Evolutionary conservation across 2,888 invertebrate genomes (phyloP).

Genomic region (Drosophila affinis): DNA sequence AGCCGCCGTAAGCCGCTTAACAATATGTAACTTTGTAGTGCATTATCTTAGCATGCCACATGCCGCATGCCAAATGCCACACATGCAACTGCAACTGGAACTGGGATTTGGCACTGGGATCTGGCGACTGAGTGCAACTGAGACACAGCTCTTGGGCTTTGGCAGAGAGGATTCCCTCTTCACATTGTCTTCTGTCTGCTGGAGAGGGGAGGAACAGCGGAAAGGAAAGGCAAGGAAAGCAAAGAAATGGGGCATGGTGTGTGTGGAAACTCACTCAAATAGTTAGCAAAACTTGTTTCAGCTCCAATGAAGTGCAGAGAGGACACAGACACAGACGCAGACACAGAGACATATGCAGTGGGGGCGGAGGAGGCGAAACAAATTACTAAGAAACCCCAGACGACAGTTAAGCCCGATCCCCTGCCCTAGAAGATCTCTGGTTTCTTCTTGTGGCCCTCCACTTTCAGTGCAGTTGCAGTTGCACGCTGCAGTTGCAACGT

Average conservation of each 20-base stretch:
- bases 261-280: conserved; percentile 67
- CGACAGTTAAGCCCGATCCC: conserved; percentile 60
- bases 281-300: conserved; percentile 70
- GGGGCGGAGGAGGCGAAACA: conserved; percentile 37
- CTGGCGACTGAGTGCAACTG: conserved; percentile 18
- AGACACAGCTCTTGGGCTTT: conserved; percentile 20
- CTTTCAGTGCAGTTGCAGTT: conserved; percentile 15
- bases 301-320: conserved; percentile 69
- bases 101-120: conserved; percentile 4
- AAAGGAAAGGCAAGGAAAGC: conserved; percentile 46
- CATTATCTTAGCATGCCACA: conserved; percentile 37
- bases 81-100: conserved; percentile 4
- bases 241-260: conserved; percentile 47
- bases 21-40: conserved; percentile 46
- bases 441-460: conserved; percentile 10
- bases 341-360: conserved; percentile 31
- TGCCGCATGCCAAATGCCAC: conserved; percentile 15
- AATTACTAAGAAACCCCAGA: conserved; percentile 59
- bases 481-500: conserved; percentile 5
- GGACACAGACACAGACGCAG: background rate
- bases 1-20: conserved; percentile 66
- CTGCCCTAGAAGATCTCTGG: conserved; percentile 19
- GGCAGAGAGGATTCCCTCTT: background rate
- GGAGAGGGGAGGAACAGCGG: background rate
- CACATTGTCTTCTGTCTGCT: background rate